These are phyloP conservation scores for Cataglyphis livida DNA, from an alignment of 2,888 invertebrate genomes.

Conservation along the genomic window DNA sequence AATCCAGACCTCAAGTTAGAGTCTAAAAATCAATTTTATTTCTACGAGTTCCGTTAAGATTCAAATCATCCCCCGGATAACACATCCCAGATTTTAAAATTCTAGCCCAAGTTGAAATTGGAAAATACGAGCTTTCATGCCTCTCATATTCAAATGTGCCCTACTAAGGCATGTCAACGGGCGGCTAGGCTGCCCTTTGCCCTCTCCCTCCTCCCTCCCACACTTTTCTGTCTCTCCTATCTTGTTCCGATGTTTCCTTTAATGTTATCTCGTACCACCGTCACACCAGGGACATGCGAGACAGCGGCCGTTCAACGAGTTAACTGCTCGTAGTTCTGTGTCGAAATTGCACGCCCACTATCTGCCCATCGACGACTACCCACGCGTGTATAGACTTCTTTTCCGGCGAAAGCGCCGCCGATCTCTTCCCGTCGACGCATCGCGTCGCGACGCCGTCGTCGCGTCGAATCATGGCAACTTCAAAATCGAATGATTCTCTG, in stretches of 20 bases:
- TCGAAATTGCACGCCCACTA: conserved; percentile 75
- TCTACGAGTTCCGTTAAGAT: background rate
- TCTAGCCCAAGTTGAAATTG: background rate
- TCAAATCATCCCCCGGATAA: background rate
- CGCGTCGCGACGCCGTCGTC: background rate
- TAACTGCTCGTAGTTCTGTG: conserved; percentile 74
- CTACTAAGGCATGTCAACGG: background rate
- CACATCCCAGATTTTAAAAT: background rate
- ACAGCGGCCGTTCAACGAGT: conserved; percentile 64
- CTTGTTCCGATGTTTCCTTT: conserved; percentile 64
- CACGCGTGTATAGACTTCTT: conserved; percentile 33
- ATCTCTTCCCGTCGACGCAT: conserved; percentile 22
- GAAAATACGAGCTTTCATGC: background rate
- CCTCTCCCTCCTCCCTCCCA: background rate
- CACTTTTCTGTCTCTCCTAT: background rate
- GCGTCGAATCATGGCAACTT: background rate
- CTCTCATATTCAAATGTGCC: background rate
- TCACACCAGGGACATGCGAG: conserved; percentile 29
- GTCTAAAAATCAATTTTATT: background rate
- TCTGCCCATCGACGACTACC: conserved; percentile 35
- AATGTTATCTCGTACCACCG: conserved; percentile 46
- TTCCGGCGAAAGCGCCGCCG: conserved; percentile 22
- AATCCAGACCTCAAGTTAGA: background rate
- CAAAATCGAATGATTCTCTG: conserved; percentile 2
- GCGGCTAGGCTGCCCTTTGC: background rate